phyloP scores from a whole-genome alignment of 1,140 invertebrate genomes.

The Drosophila jambulina region DNA sequence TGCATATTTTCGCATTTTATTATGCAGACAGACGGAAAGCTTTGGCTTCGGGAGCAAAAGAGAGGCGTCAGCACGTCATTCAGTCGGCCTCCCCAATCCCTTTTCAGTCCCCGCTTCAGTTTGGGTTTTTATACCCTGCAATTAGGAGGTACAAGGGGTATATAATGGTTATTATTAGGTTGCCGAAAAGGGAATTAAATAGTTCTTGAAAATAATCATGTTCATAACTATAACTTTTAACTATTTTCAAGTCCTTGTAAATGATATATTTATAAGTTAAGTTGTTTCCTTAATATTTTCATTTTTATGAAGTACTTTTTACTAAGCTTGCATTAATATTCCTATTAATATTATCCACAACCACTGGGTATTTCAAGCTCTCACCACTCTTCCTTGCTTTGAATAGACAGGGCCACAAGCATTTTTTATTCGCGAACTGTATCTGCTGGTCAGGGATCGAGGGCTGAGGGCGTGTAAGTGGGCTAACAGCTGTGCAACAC shows the following conservation, averaged over 20 bases:
- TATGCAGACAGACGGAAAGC: slow-evolving; percentile 71
- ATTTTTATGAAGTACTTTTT: too few species aligned
- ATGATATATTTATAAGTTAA: too few species aligned
- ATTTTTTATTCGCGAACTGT: slow-evolving; percentile 46
- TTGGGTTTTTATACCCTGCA: slow-evolving; percentile 17
- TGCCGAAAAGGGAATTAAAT: too few species aligned
- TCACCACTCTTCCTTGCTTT: slow-evolving; percentile 7
- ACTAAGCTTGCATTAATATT: too few species aligned
- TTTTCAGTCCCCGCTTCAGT: slow-evolving; percentile 12
- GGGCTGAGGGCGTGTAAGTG: slow-evolving; percentile 1
- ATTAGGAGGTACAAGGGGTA: background rate
- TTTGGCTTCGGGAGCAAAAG: slow-evolving; percentile 15
- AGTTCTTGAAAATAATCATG: too few species aligned
- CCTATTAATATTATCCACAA: background rate
- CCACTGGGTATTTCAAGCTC: background rate
- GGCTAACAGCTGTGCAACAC: slow-evolving; percentile 67
- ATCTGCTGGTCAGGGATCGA: slow-evolving; percentile 34
- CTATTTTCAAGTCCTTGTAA: too few species aligned
- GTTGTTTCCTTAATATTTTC: too few species aligned
- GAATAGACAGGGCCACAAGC: slow-evolving; percentile 51
- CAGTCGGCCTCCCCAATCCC: slow-evolving; percentile 38
- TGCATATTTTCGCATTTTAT: slow-evolving; percentile 83
- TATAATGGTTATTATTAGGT: background rate
- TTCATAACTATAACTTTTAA: too few species aligned
- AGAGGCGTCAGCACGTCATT: slow-evolving; percentile 76